Evolutionary conservation across 2,113 vertebrate genomes (phyloP), one percentile per base, ranked within the genome.

Genomic region (Oncorhynchus masou): DNA sequence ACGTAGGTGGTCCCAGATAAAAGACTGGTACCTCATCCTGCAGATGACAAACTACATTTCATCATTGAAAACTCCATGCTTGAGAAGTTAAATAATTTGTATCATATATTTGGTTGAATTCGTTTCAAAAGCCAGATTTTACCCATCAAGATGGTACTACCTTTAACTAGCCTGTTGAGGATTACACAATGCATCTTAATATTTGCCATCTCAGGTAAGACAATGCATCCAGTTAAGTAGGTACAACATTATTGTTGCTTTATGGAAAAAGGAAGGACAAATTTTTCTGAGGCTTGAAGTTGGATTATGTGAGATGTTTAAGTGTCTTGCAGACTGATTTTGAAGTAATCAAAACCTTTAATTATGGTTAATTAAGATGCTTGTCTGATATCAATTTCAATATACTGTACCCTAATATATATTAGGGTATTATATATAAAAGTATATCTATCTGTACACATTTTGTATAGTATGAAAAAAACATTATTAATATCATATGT

Each of bases 181-280:
- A 27, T 4, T n/a, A 51, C 67, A 64, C 45, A 80, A 59, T 86
- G 51, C 49, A 60, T 78, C 29, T 2, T 77, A 16, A 48, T 34
- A 5, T 45, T 79, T 59, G 70, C 51, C 39, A 22, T 49, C 24
- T 75, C 76, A 79, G 85, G 85, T 87, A 64, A 84, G 78, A 77
- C 27, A 3, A 68, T 68, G 67, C 6, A 34, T 20, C 19, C 67
- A 34, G 12, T 34, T 20, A 19, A 5, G 12, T 45, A 11, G 9
- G 12, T 4, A 54, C 16, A 54, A 54, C 16, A 54, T 54, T 54
- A 54, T 19, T 54, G 12, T 54, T 54, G 51, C 16, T 19, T 54
- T 54, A 54, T 15, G 9, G 8, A 45, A 39, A 39, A 39, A 45
- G 39, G 9, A 39, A 39, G 39, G 39, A 9, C 1, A 39, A 8